These are phyloP conservation scores for Trogon melanurus DNA, from an alignment of 2,113 vertebrate genomes.

Conservation along the genomic window DNA sequence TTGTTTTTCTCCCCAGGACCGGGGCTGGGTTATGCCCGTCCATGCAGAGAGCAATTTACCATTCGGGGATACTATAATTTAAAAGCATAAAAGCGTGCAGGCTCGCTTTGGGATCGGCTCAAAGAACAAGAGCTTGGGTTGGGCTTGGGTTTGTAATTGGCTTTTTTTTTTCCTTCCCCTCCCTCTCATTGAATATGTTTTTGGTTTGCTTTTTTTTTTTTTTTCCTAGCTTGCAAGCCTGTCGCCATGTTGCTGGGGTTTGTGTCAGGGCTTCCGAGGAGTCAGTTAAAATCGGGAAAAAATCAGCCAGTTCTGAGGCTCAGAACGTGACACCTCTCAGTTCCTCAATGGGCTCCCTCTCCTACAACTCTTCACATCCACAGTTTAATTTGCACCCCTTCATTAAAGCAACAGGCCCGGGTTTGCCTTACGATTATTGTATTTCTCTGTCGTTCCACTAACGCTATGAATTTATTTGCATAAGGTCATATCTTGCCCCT, in stretches of 20 bases:
- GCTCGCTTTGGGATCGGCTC: slow-evolving; percentile 55
- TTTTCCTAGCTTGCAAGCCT: not conserved
- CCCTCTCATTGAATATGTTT: not conserved
- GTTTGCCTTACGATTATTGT: not conserved
- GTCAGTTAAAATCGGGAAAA: not conserved
- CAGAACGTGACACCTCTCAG: rapidly evolving
- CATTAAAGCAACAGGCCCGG: not conserved
- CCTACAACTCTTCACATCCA: not conserved
- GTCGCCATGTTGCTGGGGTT: slow-evolving; percentile 43
- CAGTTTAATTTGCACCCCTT: rapidly evolving
- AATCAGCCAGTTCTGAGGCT: not conserved
- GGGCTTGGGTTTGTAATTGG: not conserved
- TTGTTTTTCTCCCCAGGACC: slow-evolving; percentile 9
- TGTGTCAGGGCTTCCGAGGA: not conserved
- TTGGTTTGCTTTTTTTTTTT: not conserved
- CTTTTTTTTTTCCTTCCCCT: not conserved
- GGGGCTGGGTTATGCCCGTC: slow-evolving; percentile 37
- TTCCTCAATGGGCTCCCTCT: rapidly evolving
- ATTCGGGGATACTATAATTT: slow-evolving; percentile 52
- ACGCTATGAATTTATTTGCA: not conserved
- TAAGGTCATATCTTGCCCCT: not conserved
- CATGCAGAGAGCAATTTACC: slow-evolving; percentile 65
- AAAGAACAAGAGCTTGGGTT: not conserved
- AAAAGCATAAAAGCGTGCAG: slow-evolving; percentile 66
- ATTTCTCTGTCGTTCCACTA: not conserved